phyloP scores from a whole-genome alignment of 1,140 invertebrate species.

The Pseudobourletiella spinata region DNA sequence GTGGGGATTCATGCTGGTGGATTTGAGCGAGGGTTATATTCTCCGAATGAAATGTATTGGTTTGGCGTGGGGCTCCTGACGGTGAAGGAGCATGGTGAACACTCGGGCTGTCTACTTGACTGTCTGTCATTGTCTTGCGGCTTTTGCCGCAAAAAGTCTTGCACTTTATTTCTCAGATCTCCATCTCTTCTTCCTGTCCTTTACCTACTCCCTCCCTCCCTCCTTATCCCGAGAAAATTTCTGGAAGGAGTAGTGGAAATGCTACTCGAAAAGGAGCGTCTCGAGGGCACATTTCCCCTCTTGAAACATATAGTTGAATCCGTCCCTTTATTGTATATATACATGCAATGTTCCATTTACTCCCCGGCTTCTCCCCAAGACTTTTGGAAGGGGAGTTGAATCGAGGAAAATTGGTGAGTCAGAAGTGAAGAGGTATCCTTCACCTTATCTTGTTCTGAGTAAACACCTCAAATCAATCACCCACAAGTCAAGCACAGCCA shows the following conservation, averaged over 20 bases:
- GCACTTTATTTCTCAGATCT: no score
- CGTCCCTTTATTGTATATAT: no score
- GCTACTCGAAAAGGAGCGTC: no score
- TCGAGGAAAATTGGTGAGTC: slow-evolving; percentile 4
- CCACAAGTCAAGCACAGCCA: background rate
- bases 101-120: background rate
- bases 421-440: slow-evolving; percentile 3
- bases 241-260: background rate
- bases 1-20: no score
- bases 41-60: slow-evolving; percentile 1
- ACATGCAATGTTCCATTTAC: no score
- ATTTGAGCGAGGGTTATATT: no score
- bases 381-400: background rate
- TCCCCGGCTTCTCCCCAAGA: no score
- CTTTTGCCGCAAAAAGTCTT: background rate
- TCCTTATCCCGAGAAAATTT: background rate
- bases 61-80: background rate
- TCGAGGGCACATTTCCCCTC: background rate
- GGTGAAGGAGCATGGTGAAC: background rate
- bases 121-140: slow-evolving; percentile 7
- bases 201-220: background rate
- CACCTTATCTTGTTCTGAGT: slow-evolving; percentile 3
- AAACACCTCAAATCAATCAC: slow-evolving; percentile 9
- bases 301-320: no score
- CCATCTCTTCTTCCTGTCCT: no score